Percentiles rank a stretch among this genome's conserved stretches.
phyloP scores from a whole-genome alignment of 2,113 vertebrate species.

The Lichenostomus cassidix region DNA sequence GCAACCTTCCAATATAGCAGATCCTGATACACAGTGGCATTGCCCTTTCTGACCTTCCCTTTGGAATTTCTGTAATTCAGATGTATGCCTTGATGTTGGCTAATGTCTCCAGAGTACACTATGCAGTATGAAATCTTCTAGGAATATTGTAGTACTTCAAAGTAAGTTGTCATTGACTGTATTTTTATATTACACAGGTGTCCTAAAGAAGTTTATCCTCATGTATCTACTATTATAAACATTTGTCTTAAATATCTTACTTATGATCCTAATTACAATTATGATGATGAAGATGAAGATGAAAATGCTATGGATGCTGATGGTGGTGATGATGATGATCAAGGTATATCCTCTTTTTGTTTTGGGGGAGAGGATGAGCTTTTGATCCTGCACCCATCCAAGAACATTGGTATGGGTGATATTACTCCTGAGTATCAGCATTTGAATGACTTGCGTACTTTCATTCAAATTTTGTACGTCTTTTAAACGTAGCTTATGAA shows the following conservation, averaged over 20 bases:
- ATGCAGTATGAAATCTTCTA: background rate
- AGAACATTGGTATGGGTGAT: background rate
- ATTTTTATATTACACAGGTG: slow-evolving; percentile 78
- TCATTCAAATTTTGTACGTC: background rate
- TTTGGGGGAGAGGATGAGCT: background rate
- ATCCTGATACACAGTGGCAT: background rate
- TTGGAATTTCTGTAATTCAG: background rate
- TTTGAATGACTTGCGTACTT: background rate
- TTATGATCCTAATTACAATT: slow-evolving; percentile 99
- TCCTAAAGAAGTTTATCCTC: slow-evolving; percentile 98
- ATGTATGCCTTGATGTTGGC: background rate
- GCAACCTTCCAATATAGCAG: background rate
- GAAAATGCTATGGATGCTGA: slow-evolving; percentile 98
- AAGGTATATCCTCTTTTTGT: slow-evolving; percentile 78
- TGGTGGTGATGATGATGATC: slow-evolving; percentile 95
- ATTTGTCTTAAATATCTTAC: slow-evolving; percentile 98
- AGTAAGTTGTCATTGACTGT: background rate
- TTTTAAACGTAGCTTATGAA: background rate
- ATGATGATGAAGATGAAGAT: slow-evolving; percentile 98
- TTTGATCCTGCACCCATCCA: background rate
- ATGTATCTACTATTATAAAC: slow-evolving; percentile 96
- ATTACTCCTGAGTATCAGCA: background rate
- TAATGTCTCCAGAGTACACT: background rate
- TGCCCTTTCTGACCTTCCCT: background rate
- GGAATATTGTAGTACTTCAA: background rate